Conservation (phyloP, 1,140 invertebrate species). For the Oedothorax gibbosus region DNA sequence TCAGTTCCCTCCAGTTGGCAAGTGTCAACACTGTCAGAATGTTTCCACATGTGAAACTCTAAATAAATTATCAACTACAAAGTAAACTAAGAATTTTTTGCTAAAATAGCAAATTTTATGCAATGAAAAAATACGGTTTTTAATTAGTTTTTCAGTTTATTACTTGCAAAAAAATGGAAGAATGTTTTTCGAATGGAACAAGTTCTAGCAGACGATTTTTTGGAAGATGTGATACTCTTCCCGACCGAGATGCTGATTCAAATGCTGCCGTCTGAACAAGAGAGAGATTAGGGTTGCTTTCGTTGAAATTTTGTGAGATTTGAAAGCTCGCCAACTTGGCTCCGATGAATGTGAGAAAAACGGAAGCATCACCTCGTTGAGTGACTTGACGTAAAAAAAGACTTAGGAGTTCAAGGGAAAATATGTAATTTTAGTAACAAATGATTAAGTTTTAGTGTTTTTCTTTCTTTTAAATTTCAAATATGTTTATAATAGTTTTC, state of each 20-base stretch:
- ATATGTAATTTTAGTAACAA: too few species aligned
- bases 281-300: conserved; percentile 45
- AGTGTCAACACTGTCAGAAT: conserved; percentile 45
- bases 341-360: neutral
- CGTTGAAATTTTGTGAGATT: conserved; percentile 30
- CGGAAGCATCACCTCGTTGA: neutral
- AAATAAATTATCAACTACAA: neutral
- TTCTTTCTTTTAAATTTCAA: too few species aligned
- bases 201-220: neutral
- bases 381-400: neutral
- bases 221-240: conserved; percentile 13
- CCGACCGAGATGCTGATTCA: conserved; percentile 35
- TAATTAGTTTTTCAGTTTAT: conserved; percentile 5
- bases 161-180: neutral
- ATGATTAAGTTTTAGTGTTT: too few species aligned
- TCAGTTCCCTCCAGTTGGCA: conserved; percentile 19
- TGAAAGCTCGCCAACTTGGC: conserved; percentile 50
- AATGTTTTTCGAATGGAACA: neutral
- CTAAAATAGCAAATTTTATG: too few species aligned
- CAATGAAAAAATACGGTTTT: neutral
- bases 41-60: conserved; percentile 6
- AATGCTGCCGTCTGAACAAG: conserved; percentile 47
- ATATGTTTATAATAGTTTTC: too few species aligned
- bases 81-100: too few species aligned
- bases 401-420: neutral